Percentiles rank a stretch among this genome's conserved stretches.
phyloP scores from a whole-genome alignment of 2,888 invertebrate genomes.

The Eupithecia tripunctaria region DNA sequence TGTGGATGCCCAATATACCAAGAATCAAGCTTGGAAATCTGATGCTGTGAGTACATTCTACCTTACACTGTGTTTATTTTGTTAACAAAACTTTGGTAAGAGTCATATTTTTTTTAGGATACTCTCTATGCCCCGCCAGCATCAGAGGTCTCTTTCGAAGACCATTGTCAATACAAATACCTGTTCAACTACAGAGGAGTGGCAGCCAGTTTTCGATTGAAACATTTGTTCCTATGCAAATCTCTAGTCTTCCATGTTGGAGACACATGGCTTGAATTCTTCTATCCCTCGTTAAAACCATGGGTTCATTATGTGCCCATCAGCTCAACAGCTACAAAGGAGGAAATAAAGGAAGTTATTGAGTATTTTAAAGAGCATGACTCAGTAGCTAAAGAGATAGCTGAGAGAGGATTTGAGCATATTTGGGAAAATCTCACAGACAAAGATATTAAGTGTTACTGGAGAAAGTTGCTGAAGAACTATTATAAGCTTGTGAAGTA shows the following conservation, averaged over 20 bases:
- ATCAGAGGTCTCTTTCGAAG: constrained; percentile 93
- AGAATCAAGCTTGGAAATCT: constrained; percentile 99
- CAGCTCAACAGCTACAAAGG: constrained; percentile 84
- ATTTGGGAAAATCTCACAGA: constrained; percentile 93
- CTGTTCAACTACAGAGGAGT: constrained; percentile 98
- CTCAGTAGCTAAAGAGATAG: constrained; percentile 89
- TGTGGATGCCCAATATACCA: constrained; percentile 97
- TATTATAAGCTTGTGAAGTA: constrained; percentile 91
- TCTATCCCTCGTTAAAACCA: constrained; percentile 94
- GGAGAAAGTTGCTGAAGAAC: constrained; percentile 89
- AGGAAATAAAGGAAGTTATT: constrained; percentile 89
- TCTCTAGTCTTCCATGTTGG: constrained; percentile 98
- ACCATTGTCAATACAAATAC: constrained; percentile 97
- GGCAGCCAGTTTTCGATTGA: constrained; percentile 98
- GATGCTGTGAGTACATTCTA: constrained; percentile 84
- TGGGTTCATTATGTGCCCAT: constrained; percentile 98
- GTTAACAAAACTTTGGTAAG: not conserved
- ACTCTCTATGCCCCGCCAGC: constrained; percentile 94
- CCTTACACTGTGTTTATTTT: not conserved
- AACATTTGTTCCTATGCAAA: constrained; percentile 96
- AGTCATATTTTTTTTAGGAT: constrained; percentile 81
- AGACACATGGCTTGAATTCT: constrained; percentile 97
- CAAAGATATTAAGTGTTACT: constrained; percentile 93
- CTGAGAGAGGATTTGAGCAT: constrained; percentile 91
- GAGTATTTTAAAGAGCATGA: constrained; percentile 91